Evolutionary conservation across 2,113 vertebrate species (phyloP), one percentile per base, ranked within the genome.

Genomic region (Nettapus auritus): DNA sequence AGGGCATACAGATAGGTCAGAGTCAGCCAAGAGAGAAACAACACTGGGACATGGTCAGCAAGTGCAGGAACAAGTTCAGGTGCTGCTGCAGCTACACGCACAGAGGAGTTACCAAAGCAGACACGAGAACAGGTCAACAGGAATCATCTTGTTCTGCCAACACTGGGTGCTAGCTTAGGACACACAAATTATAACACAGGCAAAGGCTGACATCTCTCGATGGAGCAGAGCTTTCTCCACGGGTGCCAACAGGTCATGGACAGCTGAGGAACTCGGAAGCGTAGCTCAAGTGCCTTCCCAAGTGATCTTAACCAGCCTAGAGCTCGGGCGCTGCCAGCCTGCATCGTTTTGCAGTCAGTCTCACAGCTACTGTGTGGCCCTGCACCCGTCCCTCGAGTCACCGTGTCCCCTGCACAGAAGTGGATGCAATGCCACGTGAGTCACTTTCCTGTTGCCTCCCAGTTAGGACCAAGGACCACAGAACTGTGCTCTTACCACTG

Each of bases 71-170:
- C 74, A 69, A 14, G 59, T 66, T 81, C 90, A 78, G 73, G 22
- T 57, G 50, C 23, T 33, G 34, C 28, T 55, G 29, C 57, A 80
- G 75, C 46, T 79, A 50, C 55, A 50, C 1, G 9, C 29, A 63
- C 1, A 4, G 52, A 83, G 42, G 34, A 70, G 53, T 84, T 89
- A 71, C 1, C 1, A 48, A 83, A 84, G 64, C 71, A 95, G 77
- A 78, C 26, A 15, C 5, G 40, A 88, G 60, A 82, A 88, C 52
- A 75, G 26, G 11, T 28, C 78, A 71, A 70, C 83, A 56, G 62
- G 76, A 90, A 96, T 91, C 86, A 95, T 19, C 57, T 84, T 52
- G 9, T 63, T 92, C 77, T 90, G 91, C 48, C 94, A 93, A 60
- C 69, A 89, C 23, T 64, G 81, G 29, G n/a, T 71, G 62, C 44